Percentiles rank a stretch among this genome's conserved stretches.
Evolutionary conservation across 2,888 invertebrate genomes (phyloP).

Genomic region (Drosophila acutilabella): DNA sequence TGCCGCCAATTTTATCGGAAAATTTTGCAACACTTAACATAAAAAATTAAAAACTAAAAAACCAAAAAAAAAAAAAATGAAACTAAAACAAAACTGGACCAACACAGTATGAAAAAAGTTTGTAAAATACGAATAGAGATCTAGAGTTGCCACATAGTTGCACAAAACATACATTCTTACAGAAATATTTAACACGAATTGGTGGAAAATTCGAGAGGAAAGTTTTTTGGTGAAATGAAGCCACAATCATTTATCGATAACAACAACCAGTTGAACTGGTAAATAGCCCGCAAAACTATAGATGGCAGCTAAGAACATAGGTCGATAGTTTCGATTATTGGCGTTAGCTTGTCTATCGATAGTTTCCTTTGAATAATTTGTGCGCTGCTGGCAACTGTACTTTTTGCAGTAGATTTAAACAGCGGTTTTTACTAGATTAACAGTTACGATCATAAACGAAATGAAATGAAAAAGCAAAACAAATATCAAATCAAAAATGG

Average conservation of each 20-base stretch:
- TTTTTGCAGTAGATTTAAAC: constrained; percentile 36
- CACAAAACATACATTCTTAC: constrained; percentile 5
- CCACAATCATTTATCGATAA: constrained; percentile 3
- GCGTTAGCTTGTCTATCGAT: neutral
- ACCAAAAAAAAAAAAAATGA: neutral
- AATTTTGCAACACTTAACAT: constrained; percentile 11
- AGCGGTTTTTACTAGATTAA: constrained; percentile 40
- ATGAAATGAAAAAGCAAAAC: neutral
- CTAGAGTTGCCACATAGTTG: constrained; percentile 31
- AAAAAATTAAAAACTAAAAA: neutral
- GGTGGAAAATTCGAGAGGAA: neutral
- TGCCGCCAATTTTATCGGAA: constrained; percentile 21
- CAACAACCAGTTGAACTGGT: neutral
- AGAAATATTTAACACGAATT: neutral
- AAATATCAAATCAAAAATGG: constrained; percentile 37
- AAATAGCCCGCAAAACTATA: constrained; percentile 1
- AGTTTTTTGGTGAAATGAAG: neutral
- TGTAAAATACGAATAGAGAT: constrained; percentile 17
- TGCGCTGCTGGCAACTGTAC: constrained; percentile 27
- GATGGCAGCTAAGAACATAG: neutral
- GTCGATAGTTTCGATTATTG: neutral
- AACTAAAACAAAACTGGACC: constrained; percentile 41
- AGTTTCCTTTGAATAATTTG: constrained; percentile 19
- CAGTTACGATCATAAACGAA: constrained; percentile 30
- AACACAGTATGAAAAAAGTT: constrained; percentile 46